Base-by-base conservation (phyloP, 2,113 vertebrate species). In the Pagrus major region DNA sequence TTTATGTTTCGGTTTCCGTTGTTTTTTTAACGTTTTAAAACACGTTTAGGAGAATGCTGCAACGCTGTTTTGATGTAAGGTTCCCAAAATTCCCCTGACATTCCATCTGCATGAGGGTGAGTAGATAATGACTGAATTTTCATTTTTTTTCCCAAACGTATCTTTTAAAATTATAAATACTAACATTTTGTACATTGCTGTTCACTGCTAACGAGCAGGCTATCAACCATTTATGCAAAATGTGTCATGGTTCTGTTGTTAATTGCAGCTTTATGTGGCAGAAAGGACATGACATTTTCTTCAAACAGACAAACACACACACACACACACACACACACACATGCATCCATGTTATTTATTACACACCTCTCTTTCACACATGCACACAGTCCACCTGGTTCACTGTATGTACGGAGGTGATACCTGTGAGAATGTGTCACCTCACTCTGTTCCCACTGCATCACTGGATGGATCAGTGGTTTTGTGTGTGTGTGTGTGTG, bases 351-450 rank as follows among this genome's bases (percentile, higher is more conserved):
- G n/a, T n/a, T n/a, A n/a, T n/a, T 63, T 29, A 66, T 37, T 54
- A 64, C 25, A 65, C 10, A 20, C 67, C 54, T 39, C 5, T 3
- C 46, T 15, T 29, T 60, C 67, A 64, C 81, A 65, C 71, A 41
- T 27, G 65, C 54, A 37, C 51, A 78, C 76, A 80, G 63, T 66
- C 81, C 92, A 93, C 85, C 85, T 91, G 86, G 71, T 78, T 65
- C 79, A 89, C 71, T 73, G 81, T 71, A 83, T 78, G 86, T 65
- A 85, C 52, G 87, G 88, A 92, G 88, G 89, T 94, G 93, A 94
- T 95, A 95, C 94, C 94, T 94, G 95, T 95, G 95, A 94, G 94
- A 95, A 94, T 90, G 88, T 86, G 71, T 81, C 82, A 85, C 76
- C 51, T 6, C 72, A 35, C 88, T 58, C 71, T 75, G 89, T 94